Percentiles rank a stretch among this genome's conserved stretches.
Conservation (phyloP, 23 tunicate species). For the Aplidium turbinatum region DNA sequence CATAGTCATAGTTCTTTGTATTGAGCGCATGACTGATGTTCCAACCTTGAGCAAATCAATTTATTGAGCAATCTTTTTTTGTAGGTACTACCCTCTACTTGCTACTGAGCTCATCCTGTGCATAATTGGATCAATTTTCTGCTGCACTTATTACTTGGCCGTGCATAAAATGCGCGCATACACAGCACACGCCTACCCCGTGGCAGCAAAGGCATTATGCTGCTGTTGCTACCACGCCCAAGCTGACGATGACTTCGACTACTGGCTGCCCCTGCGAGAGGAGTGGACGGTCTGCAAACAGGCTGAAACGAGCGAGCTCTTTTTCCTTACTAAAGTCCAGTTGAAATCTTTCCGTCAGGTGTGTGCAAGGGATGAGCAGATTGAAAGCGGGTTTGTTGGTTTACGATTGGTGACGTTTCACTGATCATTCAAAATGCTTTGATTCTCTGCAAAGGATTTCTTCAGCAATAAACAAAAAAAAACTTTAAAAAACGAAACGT, state of each 20-base stretch:
- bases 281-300: slow-evolving; percentile 95
- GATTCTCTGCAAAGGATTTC: not conserved
- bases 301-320: slow-evolving; percentile 88
- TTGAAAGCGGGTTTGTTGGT: no score
- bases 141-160: slow-evolving; percentile 61
- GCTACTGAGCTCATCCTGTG: slow-evolving; percentile 45
- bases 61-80: no score
- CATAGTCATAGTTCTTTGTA: no score
- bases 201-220: slow-evolving; percentile 40
- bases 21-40: no score
- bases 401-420: no score
- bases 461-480: no score
- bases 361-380: no score
- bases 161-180: slow-evolving; percentile 77
- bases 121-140: slow-evolving; percentile 50
- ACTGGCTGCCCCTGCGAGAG: slow-evolving; percentile 28
- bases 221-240: slow-evolving; percentile 31
- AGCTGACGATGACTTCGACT: slow-evolving; percentile 24
- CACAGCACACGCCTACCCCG: slow-evolving; percentile 78
- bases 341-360: slow-evolving; percentile 49
- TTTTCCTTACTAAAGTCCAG: slow-evolving; percentile 62
- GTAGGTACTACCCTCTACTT: slow-evolving; percentile 64
- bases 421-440: not conserved
- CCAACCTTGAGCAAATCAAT: no score
- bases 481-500: no score